Conservation (phyloP, 2,113 vertebrate genomes). For the Nibea coibor region DNA sequence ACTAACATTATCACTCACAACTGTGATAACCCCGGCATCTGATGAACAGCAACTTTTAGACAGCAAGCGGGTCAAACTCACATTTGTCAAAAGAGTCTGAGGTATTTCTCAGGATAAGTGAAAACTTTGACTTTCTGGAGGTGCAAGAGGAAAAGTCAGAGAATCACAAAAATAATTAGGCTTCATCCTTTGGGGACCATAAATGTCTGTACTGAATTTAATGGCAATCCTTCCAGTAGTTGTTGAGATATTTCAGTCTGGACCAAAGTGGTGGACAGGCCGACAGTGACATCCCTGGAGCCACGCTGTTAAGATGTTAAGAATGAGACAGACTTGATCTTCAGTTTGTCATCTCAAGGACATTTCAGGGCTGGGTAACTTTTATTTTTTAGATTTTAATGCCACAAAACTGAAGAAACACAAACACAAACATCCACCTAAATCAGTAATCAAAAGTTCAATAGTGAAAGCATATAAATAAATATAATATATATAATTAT, state of each 20-base stretch:
- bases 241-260: background rate
- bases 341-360: conserved; percentile 20
- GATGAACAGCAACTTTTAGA: no score
- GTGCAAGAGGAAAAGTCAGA: no score
- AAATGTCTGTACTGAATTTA: background rate
- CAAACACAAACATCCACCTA: background rate
- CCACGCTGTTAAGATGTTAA: background rate
- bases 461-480: background rate
- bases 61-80: no score
- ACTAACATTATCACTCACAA: background rate
- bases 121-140: no score
- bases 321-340: background rate
- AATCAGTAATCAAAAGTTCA: background rate
- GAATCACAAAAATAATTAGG: no score
- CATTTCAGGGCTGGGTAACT: background rate
- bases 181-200: background rate
- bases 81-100: no score
- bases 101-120: no score
- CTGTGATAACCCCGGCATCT: background rate
- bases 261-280: background rate
- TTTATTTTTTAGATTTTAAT: background rate
- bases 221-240: background rate
- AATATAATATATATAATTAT: background rate
- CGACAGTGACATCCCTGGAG: background rate
- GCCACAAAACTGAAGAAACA: background rate